Percentiles rank a stretch among this genome's conserved stretches.
Conservation (phyloP, 1,140 invertebrate genomes). For the Megathymus violae region DNA sequence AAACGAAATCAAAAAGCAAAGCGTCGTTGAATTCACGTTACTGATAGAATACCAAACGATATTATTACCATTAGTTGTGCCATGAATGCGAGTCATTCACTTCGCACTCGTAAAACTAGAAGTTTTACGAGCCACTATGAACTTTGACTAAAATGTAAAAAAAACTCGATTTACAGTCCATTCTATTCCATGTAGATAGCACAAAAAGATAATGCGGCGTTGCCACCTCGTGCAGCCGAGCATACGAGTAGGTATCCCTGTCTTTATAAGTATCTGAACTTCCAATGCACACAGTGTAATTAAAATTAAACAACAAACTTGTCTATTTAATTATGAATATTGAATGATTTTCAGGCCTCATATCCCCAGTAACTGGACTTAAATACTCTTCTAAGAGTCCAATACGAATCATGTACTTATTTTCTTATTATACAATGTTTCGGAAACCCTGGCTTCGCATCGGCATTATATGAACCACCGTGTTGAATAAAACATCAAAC, state of each 20-base stretch:
- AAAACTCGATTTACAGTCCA: conserved; percentile 62
- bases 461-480: conserved; percentile 22
- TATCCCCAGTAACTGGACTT: conserved; percentile 54
- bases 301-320: conserved; percentile 73
- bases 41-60: conserved; percentile 54
- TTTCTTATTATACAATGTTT: no score
- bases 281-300: conserved; percentile 74
- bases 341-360: conserved; percentile 61
- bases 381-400: conserved; percentile 55
- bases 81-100: conserved; percentile 48
- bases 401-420: conserved; percentile 48
- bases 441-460: conserved; percentile 13
- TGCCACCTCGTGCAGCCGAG: conserved; percentile 77
- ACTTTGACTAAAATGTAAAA: conserved; percentile 36
- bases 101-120: conserved; percentile 26
- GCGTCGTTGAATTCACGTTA: conserved; percentile 30
- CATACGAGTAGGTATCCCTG: conserved; percentile 72
- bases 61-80: conserved; percentile 40
- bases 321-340: conserved; percentile 59
- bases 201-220: conserved; percentile 77
- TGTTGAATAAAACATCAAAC: conserved; percentile 18
- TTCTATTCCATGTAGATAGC: conserved; percentile 66
- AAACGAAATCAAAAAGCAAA: conserved; percentile 66
- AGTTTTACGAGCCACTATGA: conserved; percentile 21
- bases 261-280: conserved; percentile 44